Conservation (phyloP, 1,140 invertebrate genomes). For the Agraylea sexmaculata region DNA sequence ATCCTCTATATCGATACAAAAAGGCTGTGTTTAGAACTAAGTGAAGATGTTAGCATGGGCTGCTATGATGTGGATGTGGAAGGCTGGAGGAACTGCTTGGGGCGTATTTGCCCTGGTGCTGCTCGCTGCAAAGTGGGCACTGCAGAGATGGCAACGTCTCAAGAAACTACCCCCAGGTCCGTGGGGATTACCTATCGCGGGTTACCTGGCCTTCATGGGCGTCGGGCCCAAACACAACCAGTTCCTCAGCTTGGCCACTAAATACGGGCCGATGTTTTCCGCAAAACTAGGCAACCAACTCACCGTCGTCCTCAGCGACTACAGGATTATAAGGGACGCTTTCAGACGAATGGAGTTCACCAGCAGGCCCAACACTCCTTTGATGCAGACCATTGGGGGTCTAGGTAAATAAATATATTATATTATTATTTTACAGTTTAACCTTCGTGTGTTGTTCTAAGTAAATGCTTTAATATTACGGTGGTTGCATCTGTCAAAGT, state of each 20-base stretch:
- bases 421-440: not conserved
- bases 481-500: too few relatives aligned
- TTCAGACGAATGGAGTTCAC: constrained; percentile 77
- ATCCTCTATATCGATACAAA: too few relatives aligned
- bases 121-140: constrained; percentile 42
- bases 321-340: constrained; percentile 68
- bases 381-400: constrained; percentile 76
- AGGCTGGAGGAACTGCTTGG: constrained; percentile 30
- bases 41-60: constrained; percentile 29
- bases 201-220: constrained; percentile 69
- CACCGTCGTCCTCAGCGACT: constrained; percentile 75
- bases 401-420: constrained; percentile 60
- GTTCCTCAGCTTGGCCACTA: constrained; percentile 58
- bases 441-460: not conserved
- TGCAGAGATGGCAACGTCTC: constrained; percentile 37
- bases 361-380: constrained; percentile 68
- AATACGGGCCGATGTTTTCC: constrained; percentile 74
- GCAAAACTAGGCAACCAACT: constrained; percentile 66
- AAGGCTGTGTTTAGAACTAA: too few relatives aligned
- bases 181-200: constrained; percentile 69
- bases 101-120: constrained; percentile 38
- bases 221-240: constrained; percentile 62
- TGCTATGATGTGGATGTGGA: constrained; percentile 17
- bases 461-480: not conserved
- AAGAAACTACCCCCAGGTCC: constrained; percentile 68